Evolutionary conservation across 2,797 vertebrate species (phyloP).

Genomic region (Anableps anableps): DNA sequence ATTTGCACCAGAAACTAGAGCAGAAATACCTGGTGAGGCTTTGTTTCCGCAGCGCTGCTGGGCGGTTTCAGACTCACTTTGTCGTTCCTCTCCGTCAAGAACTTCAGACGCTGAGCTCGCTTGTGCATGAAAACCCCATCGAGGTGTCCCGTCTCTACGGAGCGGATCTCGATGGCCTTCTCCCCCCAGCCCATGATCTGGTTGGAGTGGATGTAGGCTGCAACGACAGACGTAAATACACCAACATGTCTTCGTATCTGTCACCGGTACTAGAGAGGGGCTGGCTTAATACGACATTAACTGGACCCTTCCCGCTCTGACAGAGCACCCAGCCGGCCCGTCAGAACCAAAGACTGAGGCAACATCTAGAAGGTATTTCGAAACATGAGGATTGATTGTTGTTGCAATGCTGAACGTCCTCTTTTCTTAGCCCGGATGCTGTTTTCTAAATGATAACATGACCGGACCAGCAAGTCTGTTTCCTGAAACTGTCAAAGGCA

Average conservation of each 20-base stretch:
- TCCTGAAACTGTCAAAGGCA: too few relatives aligned
- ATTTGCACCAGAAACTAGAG: too few relatives aligned
- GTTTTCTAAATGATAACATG: not conserved
- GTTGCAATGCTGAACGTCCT: too few relatives aligned
- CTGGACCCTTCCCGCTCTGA: not conserved
- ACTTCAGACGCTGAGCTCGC: slow-evolving; percentile 98
- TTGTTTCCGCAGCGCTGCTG: too few relatives aligned
- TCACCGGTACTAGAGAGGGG: too few relatives aligned
- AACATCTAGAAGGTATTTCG: not conserved
- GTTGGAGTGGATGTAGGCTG: slow-evolving; percentile 99
- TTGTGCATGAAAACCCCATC: slow-evolving; percentile 99
- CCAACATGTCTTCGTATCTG: slow-evolving; percentile 14
- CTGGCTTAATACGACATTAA: not conserved
- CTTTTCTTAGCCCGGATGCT: not conserved
- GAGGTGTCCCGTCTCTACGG: slow-evolving; percentile 99
- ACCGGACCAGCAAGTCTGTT: too few relatives aligned
- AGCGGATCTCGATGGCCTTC: slow-evolving; percentile 99
- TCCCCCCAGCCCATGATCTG: slow-evolving; percentile 99
- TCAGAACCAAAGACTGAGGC: not conserved
- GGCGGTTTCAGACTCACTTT: slow-evolving; percentile 85
- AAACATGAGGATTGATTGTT: not conserved
- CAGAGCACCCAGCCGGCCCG: not conserved
- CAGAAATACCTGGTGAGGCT: too few relatives aligned
- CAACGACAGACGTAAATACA: slow-evolving; percentile 53
- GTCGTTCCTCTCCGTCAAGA: slow-evolving; percentile 98